Evolutionary conservation across 2,113 vertebrate species (phyloP).

Genomic region (Neopipo cinnamomea): DNA sequence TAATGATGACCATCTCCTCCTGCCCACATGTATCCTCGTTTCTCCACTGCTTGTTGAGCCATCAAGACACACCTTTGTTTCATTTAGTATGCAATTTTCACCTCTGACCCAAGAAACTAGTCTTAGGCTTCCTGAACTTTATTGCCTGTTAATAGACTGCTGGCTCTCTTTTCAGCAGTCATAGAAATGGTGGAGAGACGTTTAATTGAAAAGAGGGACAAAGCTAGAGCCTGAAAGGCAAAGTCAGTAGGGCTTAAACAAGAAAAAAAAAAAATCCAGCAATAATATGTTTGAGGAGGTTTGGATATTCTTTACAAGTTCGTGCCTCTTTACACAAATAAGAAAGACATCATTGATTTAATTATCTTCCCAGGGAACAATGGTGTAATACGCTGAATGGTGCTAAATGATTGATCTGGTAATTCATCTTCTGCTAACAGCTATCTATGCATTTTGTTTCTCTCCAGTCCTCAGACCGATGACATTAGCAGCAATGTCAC

Average conservation of each 20-base stretch:
- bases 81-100: conserved; percentile 82
- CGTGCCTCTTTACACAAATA: conserved; percentile 56
- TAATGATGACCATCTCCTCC: conserved; percentile 67
- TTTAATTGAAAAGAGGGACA: conserved; percentile 81
- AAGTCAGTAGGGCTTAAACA: conserved; percentile 57
- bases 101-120: conserved; percentile 85
- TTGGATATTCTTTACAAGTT: conserved; percentile 71
- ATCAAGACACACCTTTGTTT: conserved; percentile 85
- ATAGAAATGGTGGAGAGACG: conserved; percentile 79
- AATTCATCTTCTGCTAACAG: conserved; percentile 79
- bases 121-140: conserved; percentile 87
- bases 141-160: conserved; percentile 88
- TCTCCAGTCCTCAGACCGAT: conserved; percentile 68
- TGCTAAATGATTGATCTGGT: conserved; percentile 80
- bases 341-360: conserved; percentile 67
- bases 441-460: conserved; percentile 77
- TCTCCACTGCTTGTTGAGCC: conserved; percentile 70
- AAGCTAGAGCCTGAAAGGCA: conserved; percentile 75
- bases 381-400: conserved; percentile 67
- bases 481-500: conserved; percentile 75
- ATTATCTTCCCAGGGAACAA: conserved; percentile 74
- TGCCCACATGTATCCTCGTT: conserved; percentile 44
- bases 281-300: conserved; percentile 72
- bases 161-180: conserved; percentile 81
- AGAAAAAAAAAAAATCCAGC: conserved; percentile 23